Evolutionary conservation across 2,797 vertebrate species (phyloP), one percentile per base, ranked within the genome.

Genomic region (Gadopsis bispinosus): DNA sequence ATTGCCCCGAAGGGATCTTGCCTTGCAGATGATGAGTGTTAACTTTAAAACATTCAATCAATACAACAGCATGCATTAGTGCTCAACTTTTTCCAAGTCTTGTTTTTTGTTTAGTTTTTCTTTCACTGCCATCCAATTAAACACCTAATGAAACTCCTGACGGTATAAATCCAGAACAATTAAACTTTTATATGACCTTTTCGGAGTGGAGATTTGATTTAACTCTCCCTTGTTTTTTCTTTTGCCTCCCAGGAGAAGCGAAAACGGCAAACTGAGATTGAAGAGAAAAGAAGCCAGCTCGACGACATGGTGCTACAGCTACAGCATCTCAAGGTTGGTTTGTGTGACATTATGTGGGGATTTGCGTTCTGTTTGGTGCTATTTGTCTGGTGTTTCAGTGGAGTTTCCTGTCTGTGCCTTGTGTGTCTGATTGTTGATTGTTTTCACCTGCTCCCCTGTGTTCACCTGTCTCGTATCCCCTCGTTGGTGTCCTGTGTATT

Each of bases 211-310:
- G n/a, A 11, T 29, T 33, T 53, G 0, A 60, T 68, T 45, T 54
- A 58, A 1, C 0, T 61, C 0, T 50, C 20, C 6, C 33, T 29
- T n/a, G 7, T 22, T 19, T 16, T 16, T 29, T 71, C 66, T 64
- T 78, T 63, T 81, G 11, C 86, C 48, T 83, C 63, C 6, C 80
- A 96, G 98, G 98, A 99, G 94, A 99, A 99, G 93, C 94, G 98
- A 88, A 99, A 98, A 95, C 93, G 97, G 55, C 98, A 99, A 95
- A 95, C 96, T 43, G 98, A 98, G 94, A 99, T 99, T 90, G 97
- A 99, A 93, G 96, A 96, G 88, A 99, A 98, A 93, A 95, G 97
- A 87, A 94, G 95, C 66, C 96, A 99, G 94, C 96, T 99, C 4
- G 98, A 99, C 79, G 97, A 98, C 79, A 95, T 98, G 92, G 97